Percentiles rank a stretch among this genome's conserved stretches.
Evolutionary conservation across 1,140 invertebrate genomes (phyloP).

Genomic region (Neoseiulus cucumeris): DNA sequence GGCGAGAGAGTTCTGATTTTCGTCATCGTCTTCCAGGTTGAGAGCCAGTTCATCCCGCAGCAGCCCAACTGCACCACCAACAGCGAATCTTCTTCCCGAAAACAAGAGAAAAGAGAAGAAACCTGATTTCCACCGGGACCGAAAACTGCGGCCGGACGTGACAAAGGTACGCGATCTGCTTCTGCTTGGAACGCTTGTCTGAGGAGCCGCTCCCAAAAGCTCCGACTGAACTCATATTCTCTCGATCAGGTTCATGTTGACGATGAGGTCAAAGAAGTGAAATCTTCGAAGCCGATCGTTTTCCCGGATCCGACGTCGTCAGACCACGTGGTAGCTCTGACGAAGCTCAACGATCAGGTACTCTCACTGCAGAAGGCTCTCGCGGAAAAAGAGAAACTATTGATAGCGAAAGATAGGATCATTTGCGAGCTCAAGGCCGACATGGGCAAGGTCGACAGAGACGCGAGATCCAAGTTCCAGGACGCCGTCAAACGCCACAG

Average conservation of each 20-base stretch:
- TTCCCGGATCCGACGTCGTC: constrained; percentile 55
- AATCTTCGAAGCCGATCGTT: not conserved
- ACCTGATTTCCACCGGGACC: constrained; percentile 3
- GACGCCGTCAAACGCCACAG: constrained; percentile 55
- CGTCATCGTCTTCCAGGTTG: not conserved
- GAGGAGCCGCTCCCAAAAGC: no score
- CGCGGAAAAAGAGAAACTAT: constrained; percentile 55
- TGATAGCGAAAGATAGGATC: constrained; percentile 75
- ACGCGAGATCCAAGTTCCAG: constrained; percentile 62
- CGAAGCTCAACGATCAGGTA: constrained; percentile 79
- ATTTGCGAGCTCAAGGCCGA: constrained; percentile 80
- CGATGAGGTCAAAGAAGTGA: not conserved
- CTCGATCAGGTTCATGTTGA: no score
- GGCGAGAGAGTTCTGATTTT: no score
- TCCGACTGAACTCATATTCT: no score
- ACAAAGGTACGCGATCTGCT: not conserved
- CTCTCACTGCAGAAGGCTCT: constrained; percentile 75
- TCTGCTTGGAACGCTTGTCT: no score
- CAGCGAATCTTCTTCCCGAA: not conserved
- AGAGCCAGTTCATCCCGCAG: not conserved
- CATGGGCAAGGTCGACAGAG: constrained; percentile 65
- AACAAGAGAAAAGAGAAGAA: constrained; percentile 8
- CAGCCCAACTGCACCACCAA: not conserved
- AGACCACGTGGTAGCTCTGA: constrained; percentile 80
- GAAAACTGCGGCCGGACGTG: not conserved